These are phyloP conservation scores for Scaptomyza flava DNA, from an alignment of 2,888 invertebrate species.

Conservation along the genomic window DNA sequence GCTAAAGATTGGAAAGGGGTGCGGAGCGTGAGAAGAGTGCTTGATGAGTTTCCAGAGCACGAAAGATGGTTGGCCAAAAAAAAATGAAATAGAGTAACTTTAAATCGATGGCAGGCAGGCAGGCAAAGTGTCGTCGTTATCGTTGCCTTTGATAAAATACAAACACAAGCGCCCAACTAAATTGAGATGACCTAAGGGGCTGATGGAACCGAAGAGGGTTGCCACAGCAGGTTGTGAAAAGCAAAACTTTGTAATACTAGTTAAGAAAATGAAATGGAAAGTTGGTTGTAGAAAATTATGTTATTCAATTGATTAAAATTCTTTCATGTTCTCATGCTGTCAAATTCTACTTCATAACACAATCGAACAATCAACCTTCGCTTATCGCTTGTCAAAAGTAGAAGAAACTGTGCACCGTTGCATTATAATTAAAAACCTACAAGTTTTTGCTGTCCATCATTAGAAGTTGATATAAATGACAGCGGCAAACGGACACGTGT, in stretches of 20 bases:
- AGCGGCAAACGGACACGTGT: conserved; percentile 65
- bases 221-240: background rate
- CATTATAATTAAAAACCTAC: conserved; percentile 67
- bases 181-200: conserved; percentile 55
- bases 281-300: background rate
- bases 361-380: conserved; percentile 13
- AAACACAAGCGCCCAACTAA: conserved; percentile 58
- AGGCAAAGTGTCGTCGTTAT: conserved; percentile 68
- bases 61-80: conserved; percentile 24
- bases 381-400: conserved; percentile 4
- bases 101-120: conserved; percentile 60
- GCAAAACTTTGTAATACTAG: background rate
- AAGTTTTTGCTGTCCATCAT: conserved; percentile 54
- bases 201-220: conserved; percentile 23
- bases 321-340: no score
- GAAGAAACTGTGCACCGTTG: conserved; percentile 21
- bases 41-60: conserved; percentile 49
- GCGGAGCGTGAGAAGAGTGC: background rate
- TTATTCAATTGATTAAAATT: no score
- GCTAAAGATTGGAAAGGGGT: background rate
- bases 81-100: conserved; percentile 26
- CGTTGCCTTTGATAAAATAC: conserved; percentile 63
- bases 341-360: no score
- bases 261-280: background rate
- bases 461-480: conserved; percentile 58